phyloP scores from a whole-genome alignment of 2,888 invertebrate genomes.

The Agonopterix arenella region DNA sequence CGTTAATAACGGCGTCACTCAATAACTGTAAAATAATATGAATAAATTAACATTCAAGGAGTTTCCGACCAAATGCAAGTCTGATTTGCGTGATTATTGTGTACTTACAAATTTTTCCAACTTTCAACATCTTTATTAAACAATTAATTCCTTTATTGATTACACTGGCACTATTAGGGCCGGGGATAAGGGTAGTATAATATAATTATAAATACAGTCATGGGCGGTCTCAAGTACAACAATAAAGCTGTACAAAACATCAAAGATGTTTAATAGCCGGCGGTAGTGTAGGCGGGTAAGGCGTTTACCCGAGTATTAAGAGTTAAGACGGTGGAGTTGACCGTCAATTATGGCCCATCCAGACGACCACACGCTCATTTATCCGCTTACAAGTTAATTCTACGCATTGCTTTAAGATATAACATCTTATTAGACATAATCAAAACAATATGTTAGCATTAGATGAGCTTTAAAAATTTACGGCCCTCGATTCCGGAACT shows the following conservation, averaged over 20 bases:
- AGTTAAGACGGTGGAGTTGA: constrained; percentile 6
- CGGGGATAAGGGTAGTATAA: neutral
- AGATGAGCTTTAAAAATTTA: neutral
- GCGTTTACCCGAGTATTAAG: constrained; percentile 1
- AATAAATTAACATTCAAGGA: too few species aligned
- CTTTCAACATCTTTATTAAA: too few species aligned
- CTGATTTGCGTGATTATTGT: too few species aligned
- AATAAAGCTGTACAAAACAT: neutral
- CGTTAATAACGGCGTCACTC: too few species aligned
- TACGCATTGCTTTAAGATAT: constrained; percentile 1
- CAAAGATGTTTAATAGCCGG: neutral
- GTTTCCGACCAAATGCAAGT: too few species aligned
- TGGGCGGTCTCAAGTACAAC: neutral
- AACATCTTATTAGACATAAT: constrained; percentile 7
- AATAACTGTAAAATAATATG: too few species aligned
- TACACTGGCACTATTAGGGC: neutral
- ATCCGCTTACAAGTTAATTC: constrained; percentile 20
- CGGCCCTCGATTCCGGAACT: neutral
- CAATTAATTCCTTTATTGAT: neutral
- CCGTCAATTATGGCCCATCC: constrained; percentile 17
- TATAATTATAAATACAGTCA: neutral
- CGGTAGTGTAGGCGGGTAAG: neutral
- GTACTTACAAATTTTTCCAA: too few species aligned
- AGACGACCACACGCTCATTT: constrained; percentile 18
- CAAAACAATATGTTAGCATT: constrained; percentile 4